Base-by-base conservation (phyloP, 2,888 invertebrate species). In the Synanthedon formicaeformis region DNA sequence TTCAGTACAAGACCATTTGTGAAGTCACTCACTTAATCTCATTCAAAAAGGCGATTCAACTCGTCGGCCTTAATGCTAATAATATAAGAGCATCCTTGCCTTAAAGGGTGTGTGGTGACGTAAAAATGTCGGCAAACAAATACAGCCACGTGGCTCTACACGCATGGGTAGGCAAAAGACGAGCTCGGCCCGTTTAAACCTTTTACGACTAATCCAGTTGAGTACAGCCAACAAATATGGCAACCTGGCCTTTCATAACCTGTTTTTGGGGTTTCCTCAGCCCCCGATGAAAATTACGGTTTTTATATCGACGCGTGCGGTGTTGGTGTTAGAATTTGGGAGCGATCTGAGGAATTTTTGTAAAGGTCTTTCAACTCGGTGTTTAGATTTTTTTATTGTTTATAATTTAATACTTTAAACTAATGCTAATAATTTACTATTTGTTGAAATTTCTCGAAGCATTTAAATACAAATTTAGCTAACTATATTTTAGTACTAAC, bases 201-300 rank as follows among this genome's bases (percentile, higher is more conserved):
- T 78, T 86, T 85, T 87, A 85, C 82, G 84, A 82, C 82, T 84
- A 84, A 85, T 84, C 83, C 86, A 82, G 81, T 80, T 78, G 73
- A 75, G 75, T 72, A 70, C 70, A 69, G 73, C 72, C 70, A 74
- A 75, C 85, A 81, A 84, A 84, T 81, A 81, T 83, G 86, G 86
- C 78, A 84, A 82, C 80, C 76, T 71, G 81, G 80, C 77, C 74
- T 81, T 77, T 81, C 78, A 78, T 81, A 87, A 86, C 86, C 85
- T 83, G 86, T 86, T 86, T 87, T 86, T 78, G 85, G 86, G 85
- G 83, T 81, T 83, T 78, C 81, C 85, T 82, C 77, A 71, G 78
- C 74, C 78, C 80, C 78, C 73, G 72, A 69, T 71, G 70, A 65
- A 72, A 65, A 65, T 68, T 62, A 63, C 68, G 67, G 58, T 64